Base-by-base conservation (phyloP, 1,140 invertebrate species). In the Plutomurus gul region DNA sequence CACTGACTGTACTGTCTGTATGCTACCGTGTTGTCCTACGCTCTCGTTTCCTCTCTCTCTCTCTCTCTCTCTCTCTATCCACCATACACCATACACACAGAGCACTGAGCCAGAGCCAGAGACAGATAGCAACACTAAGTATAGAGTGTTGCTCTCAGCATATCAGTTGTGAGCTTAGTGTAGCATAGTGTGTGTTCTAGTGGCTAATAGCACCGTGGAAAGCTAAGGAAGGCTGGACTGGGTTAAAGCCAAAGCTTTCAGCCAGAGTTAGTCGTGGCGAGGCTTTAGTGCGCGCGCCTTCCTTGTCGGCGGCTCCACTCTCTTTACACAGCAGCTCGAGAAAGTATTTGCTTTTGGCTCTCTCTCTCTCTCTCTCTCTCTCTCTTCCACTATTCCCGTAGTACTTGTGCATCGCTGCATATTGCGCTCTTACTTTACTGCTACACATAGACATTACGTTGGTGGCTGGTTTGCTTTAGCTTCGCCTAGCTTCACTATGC, bases 271-370 rank as follows among this genome's bases (percentile, higher is more conserved):
- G 56, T 36, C 8, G 25, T n/a, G 30, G 25, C 22, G 22, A 56
- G 49, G 27, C 30, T 33, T 65, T 65, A 65, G 56, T 65, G 56
- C 56, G 56, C 56, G 56, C 56, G 56, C 56, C 56, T 65, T 56
- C 51, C 51, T 30, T 65, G 56, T 36, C 56, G 30, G 56, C 56
- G 30, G 16, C 25, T 65, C 56, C 27, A 16, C 27, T 65, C 56
- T 65, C 30, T 30, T 6, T 27, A 27, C 51, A n/a, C n/a, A n/a
- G n/a, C n/a, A 10, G 30, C 56, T 30, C 56, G 56, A 65, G 56
- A 65, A 65, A 65, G 56, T 65, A 65, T 65, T 65, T 65, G 30
- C 56, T 65, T 36, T 65, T 65, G 36, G 56, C 56, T 60, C 27
- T 65, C 18, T 65, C 56, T 65, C 56, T n/a, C n/a, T n/a, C n/a